A percentile compares a stretch with the other conserved stretches of the same genome.
These are phyloP conservation scores for Drosophila setosimentum DNA, from an alignment of 2,888 invertebrate genomes.

Conservation along the genomic window DNA sequence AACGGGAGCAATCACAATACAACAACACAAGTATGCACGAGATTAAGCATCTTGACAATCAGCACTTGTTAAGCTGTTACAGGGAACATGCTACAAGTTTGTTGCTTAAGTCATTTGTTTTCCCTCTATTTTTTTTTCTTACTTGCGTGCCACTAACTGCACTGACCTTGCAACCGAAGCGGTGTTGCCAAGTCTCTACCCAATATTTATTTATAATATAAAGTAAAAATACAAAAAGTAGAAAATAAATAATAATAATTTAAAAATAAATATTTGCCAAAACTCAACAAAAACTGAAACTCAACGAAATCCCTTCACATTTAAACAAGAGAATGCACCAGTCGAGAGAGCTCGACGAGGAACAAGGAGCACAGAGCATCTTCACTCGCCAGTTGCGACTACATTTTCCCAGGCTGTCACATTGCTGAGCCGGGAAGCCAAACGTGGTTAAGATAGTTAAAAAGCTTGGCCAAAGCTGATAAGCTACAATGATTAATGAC, in stretches of 20 bases:
- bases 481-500: constrained; percentile 70
- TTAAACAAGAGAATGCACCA: not conserved
- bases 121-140: constrained; percentile 25
- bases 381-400: not conserved
- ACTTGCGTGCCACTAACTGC: constrained; percentile 30
- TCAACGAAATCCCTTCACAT: not conserved
- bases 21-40: constrained; percentile 14
- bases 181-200: not conserved
- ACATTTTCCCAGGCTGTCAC: constrained; percentile 9
- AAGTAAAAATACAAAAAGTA: not conserved
- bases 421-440: not conserved
- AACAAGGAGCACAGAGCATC: not conserved
- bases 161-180: constrained; percentile 26
- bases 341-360: not conserved
- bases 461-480: constrained; percentile 6
- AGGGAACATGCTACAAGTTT: constrained; percentile 42
- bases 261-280: not conserved
- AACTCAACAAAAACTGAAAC: not conserved
- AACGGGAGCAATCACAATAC: constrained; percentile 57
- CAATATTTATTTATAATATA: not conserved
- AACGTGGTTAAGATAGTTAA: not conserved
- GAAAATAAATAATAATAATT: not conserved
- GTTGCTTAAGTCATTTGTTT: constrained; percentile 56
- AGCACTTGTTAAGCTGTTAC: constrained; percentile 45
- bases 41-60: constrained; percentile 52